These are phyloP conservation scores for Leucoraja erinaceus DNA, from an alignment of 2,113 vertebrate genomes.

Conservation along the genomic window DNA sequence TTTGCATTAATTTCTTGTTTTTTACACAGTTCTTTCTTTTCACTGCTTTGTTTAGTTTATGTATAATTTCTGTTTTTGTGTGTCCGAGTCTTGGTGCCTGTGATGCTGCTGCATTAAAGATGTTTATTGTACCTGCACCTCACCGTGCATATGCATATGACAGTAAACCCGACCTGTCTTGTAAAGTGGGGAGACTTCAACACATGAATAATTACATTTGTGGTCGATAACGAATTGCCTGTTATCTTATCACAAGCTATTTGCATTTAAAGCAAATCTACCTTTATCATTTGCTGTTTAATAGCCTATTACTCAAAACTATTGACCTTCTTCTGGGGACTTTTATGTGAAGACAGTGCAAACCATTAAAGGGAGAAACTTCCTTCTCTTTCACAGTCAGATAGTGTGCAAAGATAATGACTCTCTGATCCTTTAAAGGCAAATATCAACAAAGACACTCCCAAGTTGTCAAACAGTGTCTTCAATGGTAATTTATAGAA, in stretches of 20 bases:
- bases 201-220: not conserved
- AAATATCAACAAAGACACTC: conserved; percentile 69
- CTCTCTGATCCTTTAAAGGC: conserved; percentile 59
- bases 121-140: no score
- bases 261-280: conserved; percentile 62
- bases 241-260: conserved; percentile 57
- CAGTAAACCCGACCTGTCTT: no score
- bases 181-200: not conserved
- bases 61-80: no score
- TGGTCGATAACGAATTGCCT: not conserved
- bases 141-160: no score
- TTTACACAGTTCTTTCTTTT: no score
- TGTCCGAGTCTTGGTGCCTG: no score
- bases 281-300: conserved; percentile 70
- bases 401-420: conserved; percentile 70
- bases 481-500: not conserved
- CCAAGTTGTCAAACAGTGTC: conserved; percentile 44
- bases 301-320: conserved; percentile 71
- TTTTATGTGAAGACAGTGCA: conserved; percentile 72
- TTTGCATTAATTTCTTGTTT: no score
- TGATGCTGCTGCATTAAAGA: no score
- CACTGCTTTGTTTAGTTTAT: no score
- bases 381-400: conserved; percentile 70
- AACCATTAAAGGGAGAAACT: conserved; percentile 70
- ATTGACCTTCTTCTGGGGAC: conserved; percentile 56